Base-by-base conservation (phyloP, 2,797 vertebrate genomes). In the Ataeniobius toweri region DNA sequence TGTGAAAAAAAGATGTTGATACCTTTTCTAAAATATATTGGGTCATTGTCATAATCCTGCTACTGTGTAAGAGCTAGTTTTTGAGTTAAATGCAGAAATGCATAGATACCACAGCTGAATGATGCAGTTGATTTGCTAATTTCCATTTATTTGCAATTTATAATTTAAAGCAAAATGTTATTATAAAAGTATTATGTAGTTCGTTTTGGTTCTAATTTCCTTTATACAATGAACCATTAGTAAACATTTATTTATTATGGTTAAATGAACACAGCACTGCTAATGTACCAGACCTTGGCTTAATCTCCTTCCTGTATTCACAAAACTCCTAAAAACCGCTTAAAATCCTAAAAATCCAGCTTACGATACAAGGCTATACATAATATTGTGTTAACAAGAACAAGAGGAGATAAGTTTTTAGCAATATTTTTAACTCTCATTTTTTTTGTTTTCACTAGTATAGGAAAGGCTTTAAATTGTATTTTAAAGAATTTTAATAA, bases 241-340 rank as follows among this genome's bases (percentile, higher is more conserved):
- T 58, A 10, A 12, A 24, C n/a, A 26, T 5, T 4, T 58, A 58
- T 26, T 26, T n/a, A 58, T 58, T 56, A 9, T 24, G 55, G 22
- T 26, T 13, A 26, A 28, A 59, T n/a, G 56, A 58, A 31, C 26
- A 31, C 4, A 31, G 6, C 14, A 16, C 28, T 36, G 16, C 74
- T 58, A 74, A 69, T 53, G 50, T 76, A 51, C 31, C 72, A 78
- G 81, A 74, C 31, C 16, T 56, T 41, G 53, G 12, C 46, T 74
- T 50, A 59, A 70, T 50, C 48, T 83, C 24, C 26, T 75, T 53
- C 24, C 16, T 24, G 41, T 16, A 10, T 78, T 48, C 28, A 59
- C 65, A 8, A 51, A 67, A 55, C 70, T 79, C 44, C 73, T 81
- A 56, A 68, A 70, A 63, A 36, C 28, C 36, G 8, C 31, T 31